Percentiles rank a stretch among this genome's conserved stretches.
Evolutionary conservation across 2,888 invertebrate genomes (phyloP).

Genomic region (Argyresthia albistria): DNA sequence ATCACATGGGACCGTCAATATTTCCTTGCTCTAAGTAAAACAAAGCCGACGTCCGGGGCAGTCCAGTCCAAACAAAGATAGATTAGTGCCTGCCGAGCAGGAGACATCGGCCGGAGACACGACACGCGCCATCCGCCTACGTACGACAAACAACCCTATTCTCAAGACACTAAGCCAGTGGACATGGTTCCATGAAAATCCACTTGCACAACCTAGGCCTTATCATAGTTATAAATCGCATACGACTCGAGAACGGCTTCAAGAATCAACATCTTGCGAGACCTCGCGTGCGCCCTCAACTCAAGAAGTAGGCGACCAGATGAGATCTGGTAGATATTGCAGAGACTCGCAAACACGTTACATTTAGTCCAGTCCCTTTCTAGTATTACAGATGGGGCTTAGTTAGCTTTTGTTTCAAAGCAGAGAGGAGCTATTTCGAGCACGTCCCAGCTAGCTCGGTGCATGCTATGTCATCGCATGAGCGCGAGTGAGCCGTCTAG

Average conservation of each 20-base stretch:
- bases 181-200: not conserved
- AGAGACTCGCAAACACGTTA: not conserved
- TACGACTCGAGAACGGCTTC: not conserved
- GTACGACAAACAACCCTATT: constrained; percentile 1
- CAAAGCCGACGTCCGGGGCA: constrained; percentile 42
- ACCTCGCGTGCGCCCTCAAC: constrained; percentile 4
- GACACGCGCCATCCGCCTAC: constrained; percentile 6
- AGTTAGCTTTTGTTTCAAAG: not conserved
- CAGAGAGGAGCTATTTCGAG: not conserved
- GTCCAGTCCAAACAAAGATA: constrained; percentile 31
- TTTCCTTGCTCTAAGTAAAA: constrained; percentile 54
- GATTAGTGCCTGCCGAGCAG: constrained; percentile 7
- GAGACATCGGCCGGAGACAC: constrained; percentile 3
- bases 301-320: constrained; percentile 3
- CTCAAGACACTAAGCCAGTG: not conserved
- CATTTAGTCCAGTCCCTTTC: constrained; percentile 1
- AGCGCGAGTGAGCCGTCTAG: not conserved
- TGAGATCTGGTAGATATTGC: constrained; percentile 4
- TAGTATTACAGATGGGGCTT: too few species aligned
- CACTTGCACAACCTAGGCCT: not conserved
- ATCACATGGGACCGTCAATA: constrained; percentile 63
- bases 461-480: not conserved
- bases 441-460: not conserved
- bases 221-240: not conserved
- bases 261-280: not conserved